phyloP scores from a whole-genome alignment of 2,888 invertebrate species.

The Orthonevra nobilis region DNA sequence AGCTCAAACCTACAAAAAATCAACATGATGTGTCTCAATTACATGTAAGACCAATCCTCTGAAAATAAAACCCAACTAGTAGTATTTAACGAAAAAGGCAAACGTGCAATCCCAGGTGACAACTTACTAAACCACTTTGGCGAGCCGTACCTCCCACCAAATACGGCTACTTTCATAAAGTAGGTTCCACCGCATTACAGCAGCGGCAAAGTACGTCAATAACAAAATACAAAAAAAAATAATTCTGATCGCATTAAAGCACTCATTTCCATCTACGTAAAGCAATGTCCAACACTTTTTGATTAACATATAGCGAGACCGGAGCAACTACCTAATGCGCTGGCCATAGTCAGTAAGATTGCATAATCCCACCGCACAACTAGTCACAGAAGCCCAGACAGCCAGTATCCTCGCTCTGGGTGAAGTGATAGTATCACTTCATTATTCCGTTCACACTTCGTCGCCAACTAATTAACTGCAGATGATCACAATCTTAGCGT shows the following conservation, averaged over 20 bases:
- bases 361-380: conserved; percentile 44
- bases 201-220: background rate
- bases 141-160: conserved; percentile 35
- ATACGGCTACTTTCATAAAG: conserved; percentile 52
- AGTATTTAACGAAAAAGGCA: too few relatives aligned
- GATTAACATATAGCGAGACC: conserved; percentile 63
- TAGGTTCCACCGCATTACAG: background rate
- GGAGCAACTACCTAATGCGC: background rate
- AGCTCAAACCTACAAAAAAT: background rate
- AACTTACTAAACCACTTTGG: conserved; percentile 56
- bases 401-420: conserved; percentile 30
- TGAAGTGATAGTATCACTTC: conserved; percentile 63
- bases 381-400: background rate
- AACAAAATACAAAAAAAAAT: conserved; percentile 23
- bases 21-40: conserved; percentile 7
- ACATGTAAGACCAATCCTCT: background rate
- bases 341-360: conserved; percentile 17
- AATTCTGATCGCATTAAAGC: conserved; percentile 53
- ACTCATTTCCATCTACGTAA: conserved; percentile 63
- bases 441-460: conserved; percentile 69
- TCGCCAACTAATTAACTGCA: conserved; percentile 69
- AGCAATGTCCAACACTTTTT: conserved; percentile 64
- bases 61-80: too few relatives aligned
- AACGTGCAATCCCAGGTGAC: conserved; percentile 42
- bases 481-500: conserved; percentile 57